Base-by-base conservation (phyloP, 2,113 vertebrate species). In the Cricetomys ansorgei region DNA sequence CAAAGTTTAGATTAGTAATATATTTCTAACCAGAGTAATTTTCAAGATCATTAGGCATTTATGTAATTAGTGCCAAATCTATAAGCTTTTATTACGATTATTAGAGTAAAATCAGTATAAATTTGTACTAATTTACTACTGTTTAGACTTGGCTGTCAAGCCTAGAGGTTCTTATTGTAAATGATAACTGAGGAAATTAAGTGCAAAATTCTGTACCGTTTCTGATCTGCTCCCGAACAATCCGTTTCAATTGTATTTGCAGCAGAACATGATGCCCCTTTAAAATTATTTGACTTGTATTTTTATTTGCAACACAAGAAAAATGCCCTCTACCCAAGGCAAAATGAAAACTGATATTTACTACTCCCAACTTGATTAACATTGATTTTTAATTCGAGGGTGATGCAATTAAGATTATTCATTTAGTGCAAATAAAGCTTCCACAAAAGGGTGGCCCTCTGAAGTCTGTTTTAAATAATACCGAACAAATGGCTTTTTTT, bases 1-100 rank as follows among this genome's bases (percentile, higher is more conserved):
- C 99, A 99, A 99, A 99, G 99, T 99, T 99, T 99, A 99, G 99
- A 99, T 99, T 99, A 99, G 99, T 99, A 99, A 99, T 99, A 99
- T 99, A 99, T 99, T 99, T 99, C 98, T 99, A 99, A 99, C 98
- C 98, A 99, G 99, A 98, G 98, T 99, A 98, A 99, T 99, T 99
- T 99, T 99, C 99, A 99, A 99, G 99, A 99, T 99, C 99, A 99
- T 99, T 99, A 99, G 98, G 99, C 99, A 99, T 99, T 99, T 99
- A 99, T 99, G 99, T 99, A 99, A 99, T 99, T 99, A 99, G 99
- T 98, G 99, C 98, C 98, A 99, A 99, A 99, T 99, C 99, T 98
- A 99, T 99, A 99, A 98, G 99, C 99, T 99, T 99, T 99, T 99
- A 99, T 99, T 99, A 99, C 99, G 98, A 99, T 99, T 99, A 99